Conservation (phyloP, 2,797 vertebrate genomes). For the Sebastes alutus region DNA sequence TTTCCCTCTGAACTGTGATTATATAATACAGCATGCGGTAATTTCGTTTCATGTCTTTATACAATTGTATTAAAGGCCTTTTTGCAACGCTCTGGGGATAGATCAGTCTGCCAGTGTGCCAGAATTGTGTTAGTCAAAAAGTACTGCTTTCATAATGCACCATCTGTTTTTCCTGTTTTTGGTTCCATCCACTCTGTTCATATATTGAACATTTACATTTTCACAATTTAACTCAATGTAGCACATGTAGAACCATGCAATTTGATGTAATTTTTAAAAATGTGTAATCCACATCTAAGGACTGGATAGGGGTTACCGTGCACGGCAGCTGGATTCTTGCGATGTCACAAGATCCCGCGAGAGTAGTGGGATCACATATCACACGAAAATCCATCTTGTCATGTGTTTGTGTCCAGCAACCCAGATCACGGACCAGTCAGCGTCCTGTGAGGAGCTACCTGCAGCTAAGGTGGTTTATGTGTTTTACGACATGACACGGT, state of each 20-base stretch:
- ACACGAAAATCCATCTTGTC: too few relatives aligned
- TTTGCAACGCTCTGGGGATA: slow-evolving; percentile 25
- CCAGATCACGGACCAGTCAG: too few relatives aligned
- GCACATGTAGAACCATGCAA: background rate
- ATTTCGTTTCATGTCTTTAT: slow-evolving; percentile 37
- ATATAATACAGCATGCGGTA: slow-evolving; percentile 36
- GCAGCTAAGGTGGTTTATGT: too few relatives aligned
- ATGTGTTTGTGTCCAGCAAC: too few relatives aligned
- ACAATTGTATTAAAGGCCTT: slow-evolving; percentile 36
- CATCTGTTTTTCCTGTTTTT: slow-evolving; percentile 49
- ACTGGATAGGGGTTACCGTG: too few relatives aligned
- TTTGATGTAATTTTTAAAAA: background rate
- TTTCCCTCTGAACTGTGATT: slow-evolving; percentile 39
- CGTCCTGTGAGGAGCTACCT: too few relatives aligned
- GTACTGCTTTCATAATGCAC: slow-evolving; percentile 22
- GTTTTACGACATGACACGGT: too few relatives aligned
- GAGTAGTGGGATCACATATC: too few relatives aligned
- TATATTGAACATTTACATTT: background rate
- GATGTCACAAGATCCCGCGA: too few relatives aligned
- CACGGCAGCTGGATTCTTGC: too few relatives aligned
- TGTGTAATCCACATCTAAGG: background rate
- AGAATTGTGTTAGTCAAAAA: slow-evolving; percentile 20
- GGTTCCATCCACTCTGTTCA: background rate
- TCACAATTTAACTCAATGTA: background rate
- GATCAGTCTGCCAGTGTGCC: slow-evolving; percentile 17